These are phyloP conservation scores for Ichneumon xanthorius DNA, from an alignment of 2,888 invertebrate genomes.

Conservation along the genomic window DNA sequence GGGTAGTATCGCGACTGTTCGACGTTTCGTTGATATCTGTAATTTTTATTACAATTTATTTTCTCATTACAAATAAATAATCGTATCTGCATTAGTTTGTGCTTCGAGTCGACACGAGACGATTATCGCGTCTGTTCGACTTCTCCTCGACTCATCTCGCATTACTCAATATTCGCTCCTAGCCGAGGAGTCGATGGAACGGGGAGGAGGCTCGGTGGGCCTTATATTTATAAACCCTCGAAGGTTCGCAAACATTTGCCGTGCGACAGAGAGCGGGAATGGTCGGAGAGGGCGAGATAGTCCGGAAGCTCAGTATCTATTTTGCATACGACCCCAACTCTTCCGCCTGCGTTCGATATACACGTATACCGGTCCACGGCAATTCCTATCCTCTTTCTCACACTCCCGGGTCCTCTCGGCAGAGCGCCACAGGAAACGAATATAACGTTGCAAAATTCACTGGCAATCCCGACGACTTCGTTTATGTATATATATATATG, in stretches of 20 bases:
- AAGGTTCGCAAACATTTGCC: conserved; percentile 54
- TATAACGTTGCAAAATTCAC: conserved; percentile 67
- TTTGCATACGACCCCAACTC: conserved; percentile 63
- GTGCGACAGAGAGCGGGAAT: conserved; percentile 54
- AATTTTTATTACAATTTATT: no score
- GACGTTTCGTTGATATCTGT: no score
- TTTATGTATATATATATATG: conserved; percentile 22
- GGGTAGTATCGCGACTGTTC: no score
- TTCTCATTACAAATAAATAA: neutral
- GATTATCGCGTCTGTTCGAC: neutral
- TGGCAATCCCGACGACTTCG: conserved; percentile 57
- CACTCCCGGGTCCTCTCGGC: conserved; percentile 5
- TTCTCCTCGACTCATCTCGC: neutral
- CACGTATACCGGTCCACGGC: conserved; percentile 13
- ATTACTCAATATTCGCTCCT: neutral
- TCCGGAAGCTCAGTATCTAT: conserved; percentile 65
- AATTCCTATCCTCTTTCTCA: conserved; percentile 52
- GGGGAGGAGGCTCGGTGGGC: neutral
- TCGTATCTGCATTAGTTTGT: neutral
- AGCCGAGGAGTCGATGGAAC: neutral
- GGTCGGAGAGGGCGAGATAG: conserved; percentile 56
- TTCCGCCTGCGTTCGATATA: conserved; percentile 10
- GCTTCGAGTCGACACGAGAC: neutral
- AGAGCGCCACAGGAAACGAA: conserved; percentile 58
- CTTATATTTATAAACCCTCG: conserved; percentile 62